Conservation (phyloP, 2,888 invertebrate genomes). For the Drosophila borealis region DNA sequence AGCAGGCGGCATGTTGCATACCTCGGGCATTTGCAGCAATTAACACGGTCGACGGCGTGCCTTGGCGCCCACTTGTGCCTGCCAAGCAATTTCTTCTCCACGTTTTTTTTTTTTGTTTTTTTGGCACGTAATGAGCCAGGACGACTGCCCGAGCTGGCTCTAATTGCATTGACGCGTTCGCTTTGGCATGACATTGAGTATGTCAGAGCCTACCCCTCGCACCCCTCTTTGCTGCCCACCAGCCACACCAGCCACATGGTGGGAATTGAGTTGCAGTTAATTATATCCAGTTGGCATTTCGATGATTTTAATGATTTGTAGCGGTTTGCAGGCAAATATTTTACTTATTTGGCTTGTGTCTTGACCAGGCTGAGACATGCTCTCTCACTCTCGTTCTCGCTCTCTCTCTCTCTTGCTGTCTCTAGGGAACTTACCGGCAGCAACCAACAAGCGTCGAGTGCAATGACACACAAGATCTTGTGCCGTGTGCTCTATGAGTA, state of each 20-base stretch:
- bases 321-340: conserved; percentile 64
- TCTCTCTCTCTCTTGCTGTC: background rate
- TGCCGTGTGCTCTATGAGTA: conserved; percentile 76
- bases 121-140: conserved; percentile 77
- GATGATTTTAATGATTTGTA: conserved; percentile 76
- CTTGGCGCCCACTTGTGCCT: conserved; percentile 77
- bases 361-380: conserved; percentile 41
- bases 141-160: conserved; percentile 55
- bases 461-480: conserved; percentile 79
- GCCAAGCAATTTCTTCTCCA: conserved; percentile 37
- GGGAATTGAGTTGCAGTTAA: conserved; percentile 78
- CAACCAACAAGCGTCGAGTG: conserved; percentile 58
- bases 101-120: conserved; percentile 24
- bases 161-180: conserved; percentile 78
- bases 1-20: conserved; percentile 57
- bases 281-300: conserved; percentile 70
- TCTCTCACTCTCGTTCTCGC: background rate
- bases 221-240: no score
- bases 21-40: conserved; percentile 78
- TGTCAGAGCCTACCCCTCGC: background rate
- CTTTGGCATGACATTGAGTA: conserved; percentile 58
- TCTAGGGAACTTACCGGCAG: conserved; percentile 1
- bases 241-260: background rate
- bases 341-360: conserved; percentile 47
- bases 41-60: conserved; percentile 76